Evolutionary conservation across 2,797 vertebrate species (phyloP), one percentile per base, ranked within the genome.

Genomic region (Diceros bicornis): DNA sequence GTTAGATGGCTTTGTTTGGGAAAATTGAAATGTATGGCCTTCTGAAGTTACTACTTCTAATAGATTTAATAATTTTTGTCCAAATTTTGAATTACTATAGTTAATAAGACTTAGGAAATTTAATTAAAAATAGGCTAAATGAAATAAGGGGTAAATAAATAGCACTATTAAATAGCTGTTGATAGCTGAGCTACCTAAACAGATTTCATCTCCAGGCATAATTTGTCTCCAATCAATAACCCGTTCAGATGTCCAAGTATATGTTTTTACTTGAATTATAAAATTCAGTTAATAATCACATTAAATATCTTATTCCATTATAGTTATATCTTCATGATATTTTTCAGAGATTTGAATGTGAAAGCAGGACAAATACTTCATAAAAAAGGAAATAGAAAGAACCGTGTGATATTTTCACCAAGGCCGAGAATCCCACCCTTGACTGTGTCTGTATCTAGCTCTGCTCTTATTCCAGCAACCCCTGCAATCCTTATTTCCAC

Each of bases 141-240:
- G 57, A 95, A 93, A 85, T 66, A 79, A 82, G 2, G 1, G 5
- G 20, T 93, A 75, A 89, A 68, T 82, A 89, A 72, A 85, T 41
- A 89, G 2, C 12, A 83, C 57, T 16, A 59, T 82, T 92, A 86
- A 96, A 88, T 52, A 94, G 52, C 14, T 82, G n/a, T 34, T 85
- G 20, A 78, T 32, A 91, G 27, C 11, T 47, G 17, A 91, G 10
- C 37, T 81, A 59, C 47, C 34, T 14, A 94, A 84, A 72, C 47
- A 94, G 29, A 84, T 89, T 95, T 92, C 47, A 61, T 81, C 44
- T 82, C n/a, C 7, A 90, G n/a, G 20, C 18, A 91, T 94, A 85
- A 95, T 94, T 94, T 96, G 2, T 79, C 9, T 92, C 50, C 21
- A 89, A 25, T 91, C 71, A 85, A 41, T 34, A 68, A 82, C 52